Evolutionary conservation across 2,888 invertebrate genomes (phyloP).

Genomic region (Halictus quadricinctus): DNA sequence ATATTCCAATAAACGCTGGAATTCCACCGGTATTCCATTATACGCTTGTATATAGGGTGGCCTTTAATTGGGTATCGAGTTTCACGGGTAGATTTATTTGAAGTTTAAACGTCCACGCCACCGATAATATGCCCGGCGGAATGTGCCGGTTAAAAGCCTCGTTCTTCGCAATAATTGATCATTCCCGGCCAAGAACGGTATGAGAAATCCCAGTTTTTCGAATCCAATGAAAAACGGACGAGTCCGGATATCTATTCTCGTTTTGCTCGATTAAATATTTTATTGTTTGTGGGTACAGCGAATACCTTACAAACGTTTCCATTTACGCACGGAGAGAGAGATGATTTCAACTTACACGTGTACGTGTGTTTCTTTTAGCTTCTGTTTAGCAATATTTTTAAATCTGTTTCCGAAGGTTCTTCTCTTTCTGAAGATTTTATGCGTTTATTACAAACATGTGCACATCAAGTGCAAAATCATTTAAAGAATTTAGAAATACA

Average conservation of each 20-base stretch:
- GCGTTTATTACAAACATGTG: too few relatives aligned
- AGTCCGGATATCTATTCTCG: neutral
- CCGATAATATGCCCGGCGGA: neutral
- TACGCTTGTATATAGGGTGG: neutral
- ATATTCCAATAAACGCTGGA: conserved; percentile 37
- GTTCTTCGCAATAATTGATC: conserved; percentile 4
- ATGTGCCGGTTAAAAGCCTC: neutral
- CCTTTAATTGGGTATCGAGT: conserved; percentile 8
- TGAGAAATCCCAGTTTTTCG: neutral
- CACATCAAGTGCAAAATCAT: too few relatives aligned
- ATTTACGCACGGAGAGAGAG: too few relatives aligned
- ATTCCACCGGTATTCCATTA: neutral
- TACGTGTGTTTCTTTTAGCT: too few relatives aligned
- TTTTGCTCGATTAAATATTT: neutral
- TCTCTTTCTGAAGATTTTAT: too few relatives aligned
- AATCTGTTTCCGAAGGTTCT: too few relatives aligned
- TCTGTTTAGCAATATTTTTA: too few relatives aligned
- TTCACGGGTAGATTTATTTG: neutral
- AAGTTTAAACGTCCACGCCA: neutral
- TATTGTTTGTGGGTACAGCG: neutral
- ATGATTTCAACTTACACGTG: too few relatives aligned
- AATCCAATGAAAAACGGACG: neutral
- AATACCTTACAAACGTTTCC: too few relatives aligned
- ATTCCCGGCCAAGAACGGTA: neutral
- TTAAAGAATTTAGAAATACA: too few relatives aligned